Percentiles rank a stretch among this genome's conserved stretches.
phyloP scores from a whole-genome alignment of 2,888 invertebrate genomes.

The Andrena chrysosceles region DNA sequence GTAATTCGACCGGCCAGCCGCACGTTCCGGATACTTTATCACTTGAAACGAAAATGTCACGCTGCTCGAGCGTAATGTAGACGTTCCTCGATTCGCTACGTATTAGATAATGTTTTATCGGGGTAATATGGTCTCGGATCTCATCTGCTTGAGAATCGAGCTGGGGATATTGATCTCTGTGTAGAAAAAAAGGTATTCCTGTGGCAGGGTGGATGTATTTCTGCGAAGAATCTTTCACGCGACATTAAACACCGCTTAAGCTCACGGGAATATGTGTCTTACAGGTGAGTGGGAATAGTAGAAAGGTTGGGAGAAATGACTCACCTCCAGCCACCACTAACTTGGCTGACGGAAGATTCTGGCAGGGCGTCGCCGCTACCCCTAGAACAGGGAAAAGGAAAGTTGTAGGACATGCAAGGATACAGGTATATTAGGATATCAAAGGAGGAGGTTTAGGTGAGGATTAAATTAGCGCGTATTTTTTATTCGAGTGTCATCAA shows the following conservation, averaged over 20 bases:
- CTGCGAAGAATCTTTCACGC: neutral
- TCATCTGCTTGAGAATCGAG: too few species aligned
- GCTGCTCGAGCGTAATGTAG: too few species aligned
- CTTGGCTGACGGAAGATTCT: slow-evolving; percentile 85
- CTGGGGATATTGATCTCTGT: too few species aligned
- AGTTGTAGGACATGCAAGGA: slow-evolving; percentile 77
- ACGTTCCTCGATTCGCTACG: too few species aligned
- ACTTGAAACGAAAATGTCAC: neutral
- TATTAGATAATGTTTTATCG: too few species aligned
- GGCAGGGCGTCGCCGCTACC: slow-evolving; percentile 86
- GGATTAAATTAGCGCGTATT: neutral
- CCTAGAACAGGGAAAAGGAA: slow-evolving; percentile 84
- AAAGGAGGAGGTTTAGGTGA: slow-evolving; percentile 4
- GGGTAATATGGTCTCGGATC: too few species aligned
- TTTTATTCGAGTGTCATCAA: too few species aligned
- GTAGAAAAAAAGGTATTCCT: neutral
- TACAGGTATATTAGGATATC: slow-evolving; percentile 55
- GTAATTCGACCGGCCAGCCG: slow-evolving; percentile 30
- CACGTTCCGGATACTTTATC: slow-evolving; percentile 29
- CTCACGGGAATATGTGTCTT: neutral
- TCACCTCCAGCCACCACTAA: slow-evolving; percentile 87
- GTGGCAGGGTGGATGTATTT: neutral
- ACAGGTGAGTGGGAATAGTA: slow-evolving; percentile 31
- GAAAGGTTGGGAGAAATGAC: slow-evolving; percentile 75
- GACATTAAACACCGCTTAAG: neutral